A percentile compares a stretch with the other conserved stretches of the same genome.
phyloP scores from a whole-genome alignment of 2,888 invertebrate species.

The Gryllus longicercus region DNA sequence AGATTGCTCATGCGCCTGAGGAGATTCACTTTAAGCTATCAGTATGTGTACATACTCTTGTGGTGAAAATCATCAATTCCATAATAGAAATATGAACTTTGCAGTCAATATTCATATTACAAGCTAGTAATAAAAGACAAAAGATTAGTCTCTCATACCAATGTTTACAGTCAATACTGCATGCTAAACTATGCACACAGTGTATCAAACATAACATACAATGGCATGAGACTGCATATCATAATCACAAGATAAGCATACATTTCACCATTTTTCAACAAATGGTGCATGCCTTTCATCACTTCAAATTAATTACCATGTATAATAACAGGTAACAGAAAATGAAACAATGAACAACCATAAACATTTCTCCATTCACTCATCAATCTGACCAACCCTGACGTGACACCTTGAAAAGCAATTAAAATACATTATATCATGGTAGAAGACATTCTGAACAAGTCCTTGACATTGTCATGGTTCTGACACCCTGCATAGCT shows the following conservation, averaged over 20 bases:
- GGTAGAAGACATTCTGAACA: neutral
- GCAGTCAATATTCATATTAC: neutral
- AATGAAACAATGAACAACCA: neutral
- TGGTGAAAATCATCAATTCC: neutral
- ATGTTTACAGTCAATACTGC: neutral
- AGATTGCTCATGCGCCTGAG: too few species aligned
- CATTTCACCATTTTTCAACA: neutral
- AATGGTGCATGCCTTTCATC: neutral
- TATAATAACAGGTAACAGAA: neutral
- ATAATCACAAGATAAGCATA: neutral
- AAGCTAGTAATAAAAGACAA: neutral
- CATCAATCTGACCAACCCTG: neutral
- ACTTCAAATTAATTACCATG: neutral
- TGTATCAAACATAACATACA: neutral
- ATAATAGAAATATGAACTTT: slow-evolving; percentile 11
- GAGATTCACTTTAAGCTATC: neutral
- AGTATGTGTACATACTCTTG: neutral
- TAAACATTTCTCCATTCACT: neutral
- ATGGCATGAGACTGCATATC: neutral
- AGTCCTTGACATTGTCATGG: neutral
- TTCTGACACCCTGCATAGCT: neutral
- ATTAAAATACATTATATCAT: neutral
- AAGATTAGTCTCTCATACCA: neutral
- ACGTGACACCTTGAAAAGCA: neutral
- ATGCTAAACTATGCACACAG: neutral